A percentile compares a stretch with the other conserved stretches of the same genome.
Conservation (phyloP, 1,140 invertebrate genomes). For the Diuraphis noxia region DNA sequence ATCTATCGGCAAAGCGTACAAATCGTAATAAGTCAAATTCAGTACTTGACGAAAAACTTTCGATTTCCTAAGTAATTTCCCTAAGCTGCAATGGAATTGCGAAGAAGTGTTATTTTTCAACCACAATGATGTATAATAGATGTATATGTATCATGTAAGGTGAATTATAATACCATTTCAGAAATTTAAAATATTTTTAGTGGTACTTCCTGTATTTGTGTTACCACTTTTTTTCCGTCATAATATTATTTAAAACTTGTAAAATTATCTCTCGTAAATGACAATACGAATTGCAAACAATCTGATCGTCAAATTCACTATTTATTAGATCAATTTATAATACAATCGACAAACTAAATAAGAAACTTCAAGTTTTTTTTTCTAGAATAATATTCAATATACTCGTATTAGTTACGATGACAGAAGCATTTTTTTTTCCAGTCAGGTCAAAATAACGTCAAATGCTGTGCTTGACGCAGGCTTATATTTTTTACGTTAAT, state of each 20-base stretch:
- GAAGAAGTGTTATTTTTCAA: neutral
- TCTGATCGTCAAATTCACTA: neutral
- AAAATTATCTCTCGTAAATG: neutral
- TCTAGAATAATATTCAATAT: neutral
- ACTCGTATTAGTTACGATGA: neutral
- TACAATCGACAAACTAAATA: neutral
- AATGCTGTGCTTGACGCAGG: neutral
- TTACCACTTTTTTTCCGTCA: neutral
- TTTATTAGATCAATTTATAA: neutral
- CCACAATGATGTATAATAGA: neutral
- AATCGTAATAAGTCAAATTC: neutral
- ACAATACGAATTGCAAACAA: neutral
- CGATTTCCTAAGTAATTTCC: neutral
- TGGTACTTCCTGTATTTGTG: neutral
- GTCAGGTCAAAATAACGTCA: neutral
- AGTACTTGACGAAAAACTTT: neutral
- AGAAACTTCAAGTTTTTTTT: neutral
- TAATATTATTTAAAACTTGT: neutral
- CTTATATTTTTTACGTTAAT: neutral
- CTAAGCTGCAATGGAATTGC: too few species aligned
- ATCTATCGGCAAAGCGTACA: neutral
- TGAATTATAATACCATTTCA: neutral
- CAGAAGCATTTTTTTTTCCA: neutral
- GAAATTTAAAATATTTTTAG: neutral
- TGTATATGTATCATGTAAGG: too few species aligned